Conservation (phyloP, 2,888 invertebrate species). For the Amaurobius ferox region DNA sequence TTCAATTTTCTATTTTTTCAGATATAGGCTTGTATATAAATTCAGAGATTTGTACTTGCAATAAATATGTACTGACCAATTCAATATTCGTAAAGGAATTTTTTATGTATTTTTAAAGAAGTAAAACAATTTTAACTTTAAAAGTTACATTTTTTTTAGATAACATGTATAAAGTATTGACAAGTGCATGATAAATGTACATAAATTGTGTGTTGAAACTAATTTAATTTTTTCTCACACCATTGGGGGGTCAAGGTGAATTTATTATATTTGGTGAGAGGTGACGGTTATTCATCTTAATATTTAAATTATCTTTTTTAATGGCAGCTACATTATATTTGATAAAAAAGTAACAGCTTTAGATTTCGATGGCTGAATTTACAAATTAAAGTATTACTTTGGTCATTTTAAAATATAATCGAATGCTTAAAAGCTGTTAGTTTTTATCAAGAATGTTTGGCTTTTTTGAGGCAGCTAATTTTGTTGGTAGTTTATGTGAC, state of each 20-base stretch:
- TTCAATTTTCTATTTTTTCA: too few relatives aligned
- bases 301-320: background rate
- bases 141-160: background rate
- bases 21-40: too few relatives aligned
- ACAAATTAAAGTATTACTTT: background rate
- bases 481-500: slow-evolving; percentile 40
- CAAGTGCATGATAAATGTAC: slow-evolving; percentile 6
- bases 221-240: background rate
- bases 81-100: too few relatives aligned
- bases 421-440: background rate
- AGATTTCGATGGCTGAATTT: background rate
- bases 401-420: background rate
- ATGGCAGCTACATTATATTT: slow-evolving; percentile 9
- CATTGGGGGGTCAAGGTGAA: background rate
- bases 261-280: slow-evolving; percentile 3
- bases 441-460: background rate
- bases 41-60: too few relatives aligned
- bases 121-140: too few relatives aligned
- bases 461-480: slow-evolving; percentile 58
- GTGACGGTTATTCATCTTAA: background rate
- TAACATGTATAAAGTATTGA: slow-evolving; percentile 1
- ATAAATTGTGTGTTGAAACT: background rate
- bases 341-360: slow-evolving; percentile 11
- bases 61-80: too few relatives aligned
- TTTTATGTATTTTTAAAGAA: too few relatives aligned